phyloP scores from a whole-genome alignment of 2,797 vertebrate genomes.

The Cheirogaleus major region DNA sequence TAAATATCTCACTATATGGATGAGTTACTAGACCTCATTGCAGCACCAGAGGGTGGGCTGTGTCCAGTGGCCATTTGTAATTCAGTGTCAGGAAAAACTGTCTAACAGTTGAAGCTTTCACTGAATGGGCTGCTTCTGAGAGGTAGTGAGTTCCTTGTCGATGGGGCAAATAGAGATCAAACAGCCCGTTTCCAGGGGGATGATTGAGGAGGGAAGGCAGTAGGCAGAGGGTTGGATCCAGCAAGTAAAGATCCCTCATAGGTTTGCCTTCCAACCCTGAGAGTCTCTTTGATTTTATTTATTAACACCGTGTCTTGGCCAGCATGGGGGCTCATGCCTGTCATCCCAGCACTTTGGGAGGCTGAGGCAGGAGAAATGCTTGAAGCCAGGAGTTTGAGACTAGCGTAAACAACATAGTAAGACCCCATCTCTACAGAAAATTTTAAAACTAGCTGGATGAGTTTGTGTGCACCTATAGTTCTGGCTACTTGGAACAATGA shows the following conservation, averaged over 20 bases:
- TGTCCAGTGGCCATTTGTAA: not conserved
- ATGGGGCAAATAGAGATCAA: not conserved
- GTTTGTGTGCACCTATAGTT: not conserved
- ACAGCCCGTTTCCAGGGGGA: not conserved
- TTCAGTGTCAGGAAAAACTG: not conserved
- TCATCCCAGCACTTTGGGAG: not conserved
- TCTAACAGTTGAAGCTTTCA: not conserved
- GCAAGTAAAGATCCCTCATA: not conserved
- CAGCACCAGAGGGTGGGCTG: too few relatives aligned
- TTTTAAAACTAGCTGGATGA: not conserved
- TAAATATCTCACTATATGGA: not conserved
- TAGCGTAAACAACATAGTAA: not conserved
- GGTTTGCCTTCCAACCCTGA: not conserved
- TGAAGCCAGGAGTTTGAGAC: not conserved
- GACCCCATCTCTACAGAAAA: not conserved
- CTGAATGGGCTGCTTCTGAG: not conserved
- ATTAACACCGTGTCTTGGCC: not conserved
- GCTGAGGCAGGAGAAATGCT: not conserved
- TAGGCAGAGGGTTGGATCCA: not conserved
- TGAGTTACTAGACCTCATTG: not conserved
- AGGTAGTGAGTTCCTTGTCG: not conserved
- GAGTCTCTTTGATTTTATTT: not conserved
- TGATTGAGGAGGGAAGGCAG: not conserved
- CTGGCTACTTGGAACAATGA: not conserved
- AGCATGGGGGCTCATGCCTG: not conserved